Evolutionary conservation across 2,797 vertebrate genomes (phyloP), one percentile per base, ranked within the genome.

Genomic region (Pipistrellus pygmaeus): DNA sequence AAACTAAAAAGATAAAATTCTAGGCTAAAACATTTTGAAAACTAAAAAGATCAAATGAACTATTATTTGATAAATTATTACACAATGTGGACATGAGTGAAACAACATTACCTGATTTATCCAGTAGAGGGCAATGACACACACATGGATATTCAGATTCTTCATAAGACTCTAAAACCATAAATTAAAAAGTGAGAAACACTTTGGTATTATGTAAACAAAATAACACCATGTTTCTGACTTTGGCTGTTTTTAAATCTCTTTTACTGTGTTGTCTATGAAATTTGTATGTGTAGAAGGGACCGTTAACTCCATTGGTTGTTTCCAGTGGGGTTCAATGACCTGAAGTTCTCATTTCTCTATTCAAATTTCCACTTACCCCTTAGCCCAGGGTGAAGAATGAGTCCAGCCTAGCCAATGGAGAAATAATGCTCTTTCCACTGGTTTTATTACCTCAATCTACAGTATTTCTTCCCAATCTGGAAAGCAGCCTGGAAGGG

Each of bases 91-190:
- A 38, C 13, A 23, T 2, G 46, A 55, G 4, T 23, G 68, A 95
- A 48, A 53, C 25, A 69, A 85, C 15, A 0, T 93, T 96, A 84
- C 93, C 82, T 20, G 30, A 12, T 76, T 38, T 68, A 51, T 80
- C 95, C 96, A 97, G 96, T 94, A 97, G 96, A 96, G 95, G 96
- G 96, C 96, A 95, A 80, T 94, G 75, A 30, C 53, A 94, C 64
- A 91, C 25, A 46, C 38, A 21, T 48, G 32, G 60, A 89, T 94
- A 88, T 91, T 81, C 20, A 60, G 68, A 93, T 87, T 85, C 46
- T 60, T 83, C 46, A 35, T 64, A 85, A 80, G 25, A 83, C 25
- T 77, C 18, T 25, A 27, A 96, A 96, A 88, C 20, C 77, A 88
- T 48, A 85, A 38, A 85, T 85, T 90, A 60, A 85, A 80, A 94